These are phyloP conservation scores for Melangyna quadrimaculata DNA, from an alignment of 2,888 invertebrate genomes.

Conservation along the genomic window DNA sequence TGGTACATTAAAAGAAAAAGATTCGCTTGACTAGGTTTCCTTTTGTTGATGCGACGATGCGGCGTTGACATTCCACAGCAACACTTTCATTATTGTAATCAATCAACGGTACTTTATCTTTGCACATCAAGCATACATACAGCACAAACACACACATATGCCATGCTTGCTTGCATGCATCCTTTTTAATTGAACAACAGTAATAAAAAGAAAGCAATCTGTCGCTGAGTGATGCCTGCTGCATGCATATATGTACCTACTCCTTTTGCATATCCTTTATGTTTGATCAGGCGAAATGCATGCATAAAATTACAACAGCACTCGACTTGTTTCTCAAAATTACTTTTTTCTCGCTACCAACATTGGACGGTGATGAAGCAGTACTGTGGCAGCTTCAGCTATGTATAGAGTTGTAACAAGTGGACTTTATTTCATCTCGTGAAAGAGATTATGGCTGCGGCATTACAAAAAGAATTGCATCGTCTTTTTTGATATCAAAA, in stretches of 20 bases:
- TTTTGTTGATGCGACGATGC: conserved; percentile 23
- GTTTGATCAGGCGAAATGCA: conserved; percentile 56
- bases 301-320: conserved; percentile 52
- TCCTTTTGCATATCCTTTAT: conserved; percentile 23
- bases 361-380: background rate
- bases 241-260: background rate
- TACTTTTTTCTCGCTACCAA: conserved; percentile 52
- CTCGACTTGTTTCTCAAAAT: conserved; percentile 67
- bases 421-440: conserved; percentile 47
- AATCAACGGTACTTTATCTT: conserved; percentile 63
- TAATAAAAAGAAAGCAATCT: conserved; percentile 50
- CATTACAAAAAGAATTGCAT: conserved; percentile 44
- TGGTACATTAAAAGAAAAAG: conserved; percentile 7
- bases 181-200: conserved; percentile 62
- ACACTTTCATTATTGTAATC: conserved; percentile 72
- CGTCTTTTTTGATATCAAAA: conserved; percentile 19
- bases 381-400: background rate
- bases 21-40: conserved; percentile 28
- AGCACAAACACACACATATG: background rate
- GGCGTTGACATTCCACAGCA: conserved; percentile 53
- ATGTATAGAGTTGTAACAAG: background rate
- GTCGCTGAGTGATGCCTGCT: conserved; percentile 1
- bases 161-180: conserved; percentile 26
- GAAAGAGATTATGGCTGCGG: conserved; percentile 33
- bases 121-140: background rate